Base-by-base conservation (phyloP, 2,797 vertebrate genomes). In the Gambusia yucatana region DNA sequence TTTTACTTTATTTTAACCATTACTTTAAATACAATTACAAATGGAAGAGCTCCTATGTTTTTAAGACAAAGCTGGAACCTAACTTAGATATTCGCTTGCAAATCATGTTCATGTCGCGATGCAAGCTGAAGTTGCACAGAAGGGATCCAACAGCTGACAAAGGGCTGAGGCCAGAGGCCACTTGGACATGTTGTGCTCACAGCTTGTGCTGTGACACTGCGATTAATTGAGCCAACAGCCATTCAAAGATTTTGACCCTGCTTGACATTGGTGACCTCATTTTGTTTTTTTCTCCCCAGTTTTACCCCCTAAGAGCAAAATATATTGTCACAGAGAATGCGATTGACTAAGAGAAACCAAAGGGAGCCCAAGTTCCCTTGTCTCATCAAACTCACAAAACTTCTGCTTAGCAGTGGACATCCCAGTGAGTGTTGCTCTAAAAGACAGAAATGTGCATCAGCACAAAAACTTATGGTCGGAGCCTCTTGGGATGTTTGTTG, bases 231-330 rank as follows among this genome's bases (percentile, higher is more conserved):
- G 55, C 69, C 76, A 84, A 72, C 63, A 82, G 16, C 13, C 39
- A 81, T 80, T 59, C 41, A 80, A 43, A 82, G 73, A 61, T 75
- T 61, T 72, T 85, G 63, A 88, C 80, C 78, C 84, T 77, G 57
- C 44, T 81, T 71, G 76, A 84, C 75, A 79, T 80, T 44, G 80
- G 70, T 47, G 22, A 48, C 47, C 78, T 79, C 0, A 22, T 81
- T 80, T 33, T 33, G 33, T 33, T 86, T 75, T 33, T 22, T 50
- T 67, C 8, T 46, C 79, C 43, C 41, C 71, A 22, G 17, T 50
- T 50, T 50, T 20, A 33, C 25, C 20, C 39, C 63, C 41, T 65
- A 73, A 22, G 41, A 77, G 67, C 11, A 59, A 73, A 84, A 69
- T 50, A 17, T n/a, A 80, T 47, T 67, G 11, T 46, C 13, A 20